Evolutionary conservation across 2,888 invertebrate species (phyloP).

Genomic region (Watsonalla cultraria): DNA sequence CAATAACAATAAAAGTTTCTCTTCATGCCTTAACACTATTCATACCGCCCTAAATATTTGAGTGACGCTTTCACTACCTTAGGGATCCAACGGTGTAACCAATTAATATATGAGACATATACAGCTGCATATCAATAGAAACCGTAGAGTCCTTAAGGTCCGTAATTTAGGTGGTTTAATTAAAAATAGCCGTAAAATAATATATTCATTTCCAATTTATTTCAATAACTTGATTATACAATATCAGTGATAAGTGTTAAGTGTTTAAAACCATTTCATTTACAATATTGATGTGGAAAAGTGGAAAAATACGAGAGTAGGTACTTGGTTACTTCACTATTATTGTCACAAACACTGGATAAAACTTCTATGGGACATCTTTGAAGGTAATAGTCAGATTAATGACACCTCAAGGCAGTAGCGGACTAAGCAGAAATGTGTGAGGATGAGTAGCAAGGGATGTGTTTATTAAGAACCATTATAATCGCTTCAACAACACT

Average conservation of each 20-base stretch:
- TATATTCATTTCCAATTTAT: slow-evolving; percentile 11
- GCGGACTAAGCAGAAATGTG: too few relatives aligned
- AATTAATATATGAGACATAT: too few relatives aligned
- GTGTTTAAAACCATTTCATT: slow-evolving; percentile 21
- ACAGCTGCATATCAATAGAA: too few relatives aligned
- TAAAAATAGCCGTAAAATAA: not conserved
- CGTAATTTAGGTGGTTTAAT: not conserved
- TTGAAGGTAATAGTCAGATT: not conserved
- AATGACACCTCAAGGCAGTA: too few relatives aligned
- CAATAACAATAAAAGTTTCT: not conserved
- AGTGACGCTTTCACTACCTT: not conserved
- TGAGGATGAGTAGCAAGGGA: too few relatives aligned
- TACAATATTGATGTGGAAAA: slow-evolving; percentile 54
- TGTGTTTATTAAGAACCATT: too few relatives aligned
- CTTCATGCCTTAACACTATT: slow-evolving; percentile 1
- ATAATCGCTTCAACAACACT: too few relatives aligned
- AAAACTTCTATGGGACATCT: slow-evolving; percentile 13
- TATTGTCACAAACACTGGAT: slow-evolving; percentile 57
- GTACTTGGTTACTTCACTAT: slow-evolving; percentile 44
- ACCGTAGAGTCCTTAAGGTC: too few relatives aligned
- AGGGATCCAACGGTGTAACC: not conserved
- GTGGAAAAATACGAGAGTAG: slow-evolving; percentile 60
- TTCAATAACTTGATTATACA: slow-evolving; percentile 36
- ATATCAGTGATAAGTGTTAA: slow-evolving; percentile 28
- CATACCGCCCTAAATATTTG: not conserved